These are phyloP conservation scores for Drosophila oshimai DNA, from an alignment of 1,140 invertebrate species.

Conservation along the genomic window DNA sequence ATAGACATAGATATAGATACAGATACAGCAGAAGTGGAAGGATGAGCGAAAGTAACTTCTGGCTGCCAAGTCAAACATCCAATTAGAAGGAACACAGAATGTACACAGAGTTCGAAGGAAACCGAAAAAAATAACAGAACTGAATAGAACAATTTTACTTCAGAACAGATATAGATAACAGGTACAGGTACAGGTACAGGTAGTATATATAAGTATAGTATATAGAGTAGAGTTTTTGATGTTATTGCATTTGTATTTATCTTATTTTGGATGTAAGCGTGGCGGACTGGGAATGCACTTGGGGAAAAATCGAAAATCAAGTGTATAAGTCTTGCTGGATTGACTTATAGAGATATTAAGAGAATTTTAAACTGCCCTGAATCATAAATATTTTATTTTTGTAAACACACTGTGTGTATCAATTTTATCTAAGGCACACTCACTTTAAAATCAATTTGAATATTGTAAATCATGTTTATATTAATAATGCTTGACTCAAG, in stretches of 20 bases:
- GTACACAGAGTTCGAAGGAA: slow-evolving; percentile 60
- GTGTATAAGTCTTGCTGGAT: not conserved
- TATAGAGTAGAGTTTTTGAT: slow-evolving; percentile 64
- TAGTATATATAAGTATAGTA: slow-evolving; percentile 40
- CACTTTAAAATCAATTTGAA: too few relatives aligned
- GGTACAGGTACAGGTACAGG: slow-evolving; percentile 25
- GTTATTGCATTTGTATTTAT: slow-evolving; percentile 58
- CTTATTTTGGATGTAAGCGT: slow-evolving; percentile 54
- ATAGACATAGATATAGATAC: slow-evolving; percentile 24
- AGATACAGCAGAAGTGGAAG: slow-evolving; percentile 35
- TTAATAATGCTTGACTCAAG: too few relatives aligned
- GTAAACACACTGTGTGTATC: too few relatives aligned
- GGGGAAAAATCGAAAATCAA: not conserved
- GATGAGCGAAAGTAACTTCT: slow-evolving; percentile 54
- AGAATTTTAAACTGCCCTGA: not conserved
- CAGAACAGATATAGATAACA: slow-evolving; percentile 33
- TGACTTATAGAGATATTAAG: not conserved
- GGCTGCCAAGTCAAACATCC: slow-evolving; percentile 78
- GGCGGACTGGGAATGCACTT: slow-evolving; percentile 16
- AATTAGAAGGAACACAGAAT: slow-evolving; percentile 71
- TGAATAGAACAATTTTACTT: slow-evolving; percentile 52
- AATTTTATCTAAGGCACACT: too few relatives aligned
- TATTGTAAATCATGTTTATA: too few relatives aligned
- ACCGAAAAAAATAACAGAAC: slow-evolving; percentile 38
- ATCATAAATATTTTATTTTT: too few relatives aligned